A percentile compares a stretch with the other conserved stretches of the same genome.
These are phyloP conservation scores for Morpho achilles DNA, from an alignment of 2,888 invertebrate genomes.

Conservation along the genomic window DNA sequence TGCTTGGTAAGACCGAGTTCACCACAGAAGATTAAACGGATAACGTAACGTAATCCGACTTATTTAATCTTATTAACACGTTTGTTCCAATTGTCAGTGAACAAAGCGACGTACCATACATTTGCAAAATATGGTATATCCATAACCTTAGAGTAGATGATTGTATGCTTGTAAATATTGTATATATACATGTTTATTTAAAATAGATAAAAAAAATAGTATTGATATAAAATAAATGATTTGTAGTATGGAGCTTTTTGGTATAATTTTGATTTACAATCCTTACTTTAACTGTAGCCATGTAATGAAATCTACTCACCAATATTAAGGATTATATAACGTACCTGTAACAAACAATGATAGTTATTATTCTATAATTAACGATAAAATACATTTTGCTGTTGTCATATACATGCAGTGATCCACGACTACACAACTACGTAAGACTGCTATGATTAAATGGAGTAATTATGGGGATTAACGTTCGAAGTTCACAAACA, in stretches of 20 bases:
- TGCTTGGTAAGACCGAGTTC: conserved; percentile 1
- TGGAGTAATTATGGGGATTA: too few species aligned
- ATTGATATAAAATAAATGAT: too few species aligned
- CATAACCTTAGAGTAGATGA: too few species aligned
- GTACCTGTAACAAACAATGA: conserved; percentile 70
- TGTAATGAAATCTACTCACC: conserved; percentile 33
- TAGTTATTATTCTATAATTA: conserved; percentile 46
- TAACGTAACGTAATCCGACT: conserved; percentile 9
- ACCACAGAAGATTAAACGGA: conserved; percentile 4
- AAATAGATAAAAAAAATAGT: too few species aligned
- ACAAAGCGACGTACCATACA: conserved; percentile 1
- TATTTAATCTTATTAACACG: conserved; percentile 4
- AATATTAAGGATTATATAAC: conserved; percentile 44
- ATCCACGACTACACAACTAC: background rate
- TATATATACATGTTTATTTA: too few species aligned
- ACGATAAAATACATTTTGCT: conserved; percentile 37
- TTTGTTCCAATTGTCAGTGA: conserved; percentile 3
- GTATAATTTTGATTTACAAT: too few species aligned
- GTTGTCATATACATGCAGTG: conserved; percentile 3
- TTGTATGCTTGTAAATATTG: background rate
- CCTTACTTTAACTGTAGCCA: background rate
- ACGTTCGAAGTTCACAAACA: too few species aligned
- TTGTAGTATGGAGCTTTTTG: too few species aligned
- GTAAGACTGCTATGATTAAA: too few species aligned
- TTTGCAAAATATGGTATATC: background rate